Percentiles rank a stretch among this genome's conserved stretches.
These are phyloP conservation scores for Halictus rubicundus DNA, from an alignment of 1,140 invertebrate genomes.

Conservation along the genomic window DNA sequence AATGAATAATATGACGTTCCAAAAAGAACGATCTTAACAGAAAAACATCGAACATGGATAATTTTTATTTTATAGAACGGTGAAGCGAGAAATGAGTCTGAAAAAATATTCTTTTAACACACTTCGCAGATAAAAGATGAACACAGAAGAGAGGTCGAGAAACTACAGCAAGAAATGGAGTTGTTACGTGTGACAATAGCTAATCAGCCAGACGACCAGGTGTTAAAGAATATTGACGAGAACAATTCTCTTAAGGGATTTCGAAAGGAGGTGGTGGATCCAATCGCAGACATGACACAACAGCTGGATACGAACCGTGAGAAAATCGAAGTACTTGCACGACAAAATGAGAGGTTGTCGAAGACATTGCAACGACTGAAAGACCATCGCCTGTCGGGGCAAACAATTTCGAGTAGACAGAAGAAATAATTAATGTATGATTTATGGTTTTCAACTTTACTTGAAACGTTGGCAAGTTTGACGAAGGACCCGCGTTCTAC, in stretches of 20 bases:
- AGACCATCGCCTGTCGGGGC: conserved; percentile 53
- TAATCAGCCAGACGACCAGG: conserved; percentile 9
- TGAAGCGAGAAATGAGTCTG: too few relatives aligned
- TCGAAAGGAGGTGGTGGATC: conserved; percentile 18
- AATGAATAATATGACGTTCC: too few relatives aligned
- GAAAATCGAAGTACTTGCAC: conserved; percentile 47
- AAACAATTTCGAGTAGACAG: conserved; percentile 20
- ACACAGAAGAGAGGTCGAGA: conserved; percentile 2
- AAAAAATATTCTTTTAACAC: too few relatives aligned
- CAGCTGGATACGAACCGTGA: conserved; percentile 55
- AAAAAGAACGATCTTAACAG: too few relatives aligned
- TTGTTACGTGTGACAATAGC: conserved; percentile 2
- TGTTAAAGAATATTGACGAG: neutral
- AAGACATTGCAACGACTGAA: conserved; percentile 51
- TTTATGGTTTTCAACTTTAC: neutral
- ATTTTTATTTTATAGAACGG: too few relatives aligned
- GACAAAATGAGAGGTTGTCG: conserved; percentile 61
- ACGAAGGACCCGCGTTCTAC: too few relatives aligned
- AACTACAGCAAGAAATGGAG: conserved; percentile 21
- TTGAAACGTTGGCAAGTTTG: neutral
- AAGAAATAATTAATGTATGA: conserved; percentile 30
- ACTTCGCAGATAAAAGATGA: conserved; percentile 11
- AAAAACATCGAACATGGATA: too few relatives aligned
- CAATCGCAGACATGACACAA: conserved; percentile 43
- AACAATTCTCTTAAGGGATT: conserved; percentile 22